Evolutionary conservation across 2,888 invertebrate genomes (phyloP).

Genomic region (Megaustenia siamemsis): DNA sequence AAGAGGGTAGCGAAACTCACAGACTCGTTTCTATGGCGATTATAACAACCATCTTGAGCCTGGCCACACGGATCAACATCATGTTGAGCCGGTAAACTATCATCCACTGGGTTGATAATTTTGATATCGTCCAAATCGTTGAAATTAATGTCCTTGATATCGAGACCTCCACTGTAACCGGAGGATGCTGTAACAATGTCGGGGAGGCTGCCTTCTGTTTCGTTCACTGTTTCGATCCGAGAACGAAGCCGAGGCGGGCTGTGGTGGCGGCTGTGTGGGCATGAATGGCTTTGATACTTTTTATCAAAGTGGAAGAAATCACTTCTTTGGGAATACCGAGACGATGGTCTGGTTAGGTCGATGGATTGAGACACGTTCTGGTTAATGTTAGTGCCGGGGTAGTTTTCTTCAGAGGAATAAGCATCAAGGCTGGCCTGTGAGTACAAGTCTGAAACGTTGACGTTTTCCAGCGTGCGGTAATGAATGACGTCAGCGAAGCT

Average conservation of each 20-base stretch:
- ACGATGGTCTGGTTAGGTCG: background rate
- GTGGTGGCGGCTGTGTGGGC: conserved; percentile 20
- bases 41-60: background rate
- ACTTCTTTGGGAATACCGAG: background rate
- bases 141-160: conserved; percentile 8
- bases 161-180: background rate
- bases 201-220: background rate
- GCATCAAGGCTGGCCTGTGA: background rate
- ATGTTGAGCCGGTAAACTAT: background rate
- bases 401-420: background rate
- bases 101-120: conserved; percentile 11
- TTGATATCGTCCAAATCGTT: conserved; percentile 7
- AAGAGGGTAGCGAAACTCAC: conserved; percentile 24
- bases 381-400: background rate
- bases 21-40: background rate
- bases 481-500: conserved; percentile 23
- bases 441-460: conserved; percentile 2
- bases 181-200: background rate
- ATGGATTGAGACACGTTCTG: background rate
- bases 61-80: background rate
- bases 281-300: conserved; percentile 26
- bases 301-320: background rate
- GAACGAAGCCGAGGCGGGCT: background rate
- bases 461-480: background rate
- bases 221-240: conserved; percentile 20